A percentile compares a stretch with the other conserved stretches of the same genome.
Conservation (phyloP, 35 echinoderm and acorn worm genomes). For the Ophioderma brevispina region DNA sequence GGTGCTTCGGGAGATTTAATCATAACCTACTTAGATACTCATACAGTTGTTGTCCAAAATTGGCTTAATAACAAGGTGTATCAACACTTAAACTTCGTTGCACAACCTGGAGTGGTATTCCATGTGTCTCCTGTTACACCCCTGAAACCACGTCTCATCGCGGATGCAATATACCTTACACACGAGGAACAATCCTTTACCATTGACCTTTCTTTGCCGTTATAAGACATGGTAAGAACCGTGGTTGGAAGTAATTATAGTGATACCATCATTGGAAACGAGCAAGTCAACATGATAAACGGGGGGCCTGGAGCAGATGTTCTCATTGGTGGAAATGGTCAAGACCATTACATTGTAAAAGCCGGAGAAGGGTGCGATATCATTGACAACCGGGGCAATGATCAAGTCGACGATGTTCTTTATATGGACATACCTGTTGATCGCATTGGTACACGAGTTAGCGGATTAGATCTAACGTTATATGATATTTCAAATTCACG, state of each 20-base stretch:
- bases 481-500: background rate
- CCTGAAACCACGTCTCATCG: background rate
- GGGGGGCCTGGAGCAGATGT: slow-evolving; percentile 1
- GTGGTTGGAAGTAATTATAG: background rate
- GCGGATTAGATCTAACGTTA: background rate
- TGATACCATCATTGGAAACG: background rate
- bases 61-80: background rate
- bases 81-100: slow-evolving; percentile 1
- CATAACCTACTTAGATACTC: background rate
- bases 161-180: slow-evolving; percentile 1
- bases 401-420: background rate
- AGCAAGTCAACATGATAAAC: slow-evolving; percentile 3
- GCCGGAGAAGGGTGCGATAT: background rate
- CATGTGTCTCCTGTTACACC: background rate
- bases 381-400: background rate
- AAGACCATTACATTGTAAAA: slow-evolving; percentile 16
- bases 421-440: background rate
- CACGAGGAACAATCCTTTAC: background rate
- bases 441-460: background rate
- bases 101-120: slow-evolving; percentile 3
- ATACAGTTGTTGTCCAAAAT: background rate
- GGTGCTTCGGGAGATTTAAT: background rate
- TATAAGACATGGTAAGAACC: background rate
- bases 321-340: background rate
- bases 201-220: background rate